phyloP scores from a whole-genome alignment of 1,140 invertebrate genomes.

The Saccostrea cuccullata region DNA sequence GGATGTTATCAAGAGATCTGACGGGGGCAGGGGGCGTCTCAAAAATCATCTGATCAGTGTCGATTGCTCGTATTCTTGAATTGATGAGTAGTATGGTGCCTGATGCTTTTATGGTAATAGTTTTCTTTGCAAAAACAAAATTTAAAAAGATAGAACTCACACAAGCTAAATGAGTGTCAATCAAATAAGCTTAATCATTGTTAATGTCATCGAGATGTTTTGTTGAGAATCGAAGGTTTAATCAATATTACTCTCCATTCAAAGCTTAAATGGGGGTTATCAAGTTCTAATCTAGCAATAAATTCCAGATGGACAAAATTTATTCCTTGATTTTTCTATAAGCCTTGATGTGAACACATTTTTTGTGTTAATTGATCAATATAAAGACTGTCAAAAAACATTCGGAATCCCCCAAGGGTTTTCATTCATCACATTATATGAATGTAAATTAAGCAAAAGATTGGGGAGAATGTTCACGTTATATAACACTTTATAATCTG shows the following conservation, averaged over 20 bases:
- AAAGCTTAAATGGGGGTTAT: no score
- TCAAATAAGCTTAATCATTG: no score
- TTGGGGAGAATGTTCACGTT: not conserved
- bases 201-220: no score
- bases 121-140: no score
- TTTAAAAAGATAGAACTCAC: no score
- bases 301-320: not conserved
- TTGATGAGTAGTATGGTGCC: no score
- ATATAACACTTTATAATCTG: not conserved
- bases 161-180: no score
- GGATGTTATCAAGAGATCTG: not conserved
- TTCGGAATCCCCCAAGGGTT: not conserved
- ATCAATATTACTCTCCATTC: no score
- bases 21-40: not conserved
- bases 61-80: not conserved
- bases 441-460: slow-evolving; percentile 12
- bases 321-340: not conserved
- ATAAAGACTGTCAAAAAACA: slow-evolving; percentile 24
- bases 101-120: no score
- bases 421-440: slow-evolving; percentile 24
- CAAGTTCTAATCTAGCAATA: not conserved
- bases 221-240: no score
- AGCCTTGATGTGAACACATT: not conserved
- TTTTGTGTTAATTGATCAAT: slow-evolving; percentile 24
- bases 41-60: not conserved